Evolutionary conservation across 35 echinoderm and acorn worm species (phyloP).

Genomic region (Heliocidaris tuberculata): DNA sequence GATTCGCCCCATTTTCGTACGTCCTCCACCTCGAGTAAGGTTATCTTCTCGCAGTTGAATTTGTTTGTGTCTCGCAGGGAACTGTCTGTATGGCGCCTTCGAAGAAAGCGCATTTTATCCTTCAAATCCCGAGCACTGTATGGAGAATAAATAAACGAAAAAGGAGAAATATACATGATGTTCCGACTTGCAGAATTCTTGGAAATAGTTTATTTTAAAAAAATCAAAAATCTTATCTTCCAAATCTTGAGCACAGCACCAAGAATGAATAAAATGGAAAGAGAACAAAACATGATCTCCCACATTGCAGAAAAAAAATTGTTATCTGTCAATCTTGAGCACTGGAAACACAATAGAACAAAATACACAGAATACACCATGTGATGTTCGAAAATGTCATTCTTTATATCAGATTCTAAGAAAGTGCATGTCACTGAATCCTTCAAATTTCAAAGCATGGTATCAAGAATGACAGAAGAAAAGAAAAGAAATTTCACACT

Average conservation of each 20-base stretch:
- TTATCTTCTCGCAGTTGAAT: conserved; percentile 62
- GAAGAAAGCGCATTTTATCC: conserved; percentile 89
- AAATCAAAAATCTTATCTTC: neutral
- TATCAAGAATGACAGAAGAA: neutral
- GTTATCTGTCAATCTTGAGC: neutral
- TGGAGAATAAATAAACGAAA: conserved; percentile 19
- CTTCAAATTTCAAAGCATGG: neutral
- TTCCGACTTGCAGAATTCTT: neutral
- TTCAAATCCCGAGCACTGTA: conserved; percentile 95
- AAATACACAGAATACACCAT: neutral
- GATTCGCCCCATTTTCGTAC: conserved; percentile 88
- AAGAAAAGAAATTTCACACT: neutral
- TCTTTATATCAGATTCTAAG: neutral
- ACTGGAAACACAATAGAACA: neutral
- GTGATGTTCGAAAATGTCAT: neutral
- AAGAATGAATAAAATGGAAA: neutral
- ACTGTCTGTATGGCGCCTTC: conserved; percentile 95
- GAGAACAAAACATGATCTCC: no score
- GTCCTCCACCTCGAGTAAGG: conserved; percentile 64
- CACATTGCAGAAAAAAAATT: no score
- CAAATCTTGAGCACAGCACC: neutral
- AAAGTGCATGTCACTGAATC: neutral
- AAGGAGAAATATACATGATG: neutral
- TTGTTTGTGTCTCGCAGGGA: conserved; percentile 91
- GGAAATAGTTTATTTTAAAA: neutral